Conservation (phyloP, 2,113 vertebrate species). For the Phylloscopus trochiloides region DNA sequence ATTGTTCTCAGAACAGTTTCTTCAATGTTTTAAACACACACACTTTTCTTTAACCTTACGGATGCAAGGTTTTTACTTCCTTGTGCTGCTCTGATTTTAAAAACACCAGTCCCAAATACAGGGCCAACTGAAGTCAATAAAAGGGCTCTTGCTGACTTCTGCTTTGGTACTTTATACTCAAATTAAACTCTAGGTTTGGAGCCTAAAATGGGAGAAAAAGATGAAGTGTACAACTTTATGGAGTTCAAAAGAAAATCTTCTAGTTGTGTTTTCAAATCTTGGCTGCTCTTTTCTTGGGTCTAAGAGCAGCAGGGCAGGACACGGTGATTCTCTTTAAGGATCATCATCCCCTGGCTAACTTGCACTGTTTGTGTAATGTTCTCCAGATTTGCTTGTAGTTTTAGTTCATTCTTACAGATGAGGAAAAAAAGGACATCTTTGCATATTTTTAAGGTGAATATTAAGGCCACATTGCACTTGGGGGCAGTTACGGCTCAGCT, state of each 20-base stretch:
- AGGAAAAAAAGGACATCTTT: neutral
- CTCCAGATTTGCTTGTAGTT: neutral
- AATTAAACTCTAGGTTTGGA: neutral
- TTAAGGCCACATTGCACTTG: neutral
- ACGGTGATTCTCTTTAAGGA: neutral
- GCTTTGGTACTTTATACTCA: conserved; percentile 1
- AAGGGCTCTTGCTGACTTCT: conserved; percentile 13
- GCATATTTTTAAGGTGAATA: neutral
- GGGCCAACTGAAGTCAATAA: conserved; percentile 6
- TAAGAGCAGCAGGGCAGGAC: neutral
- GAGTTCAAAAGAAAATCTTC: neutral
- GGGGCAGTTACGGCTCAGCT: neutral
- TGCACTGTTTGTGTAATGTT: neutral
- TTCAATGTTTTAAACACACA: conserved; percentile 50
- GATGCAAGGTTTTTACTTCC: neutral
- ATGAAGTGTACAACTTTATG: neutral
- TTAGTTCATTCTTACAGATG: neutral
- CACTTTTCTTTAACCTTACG: conserved; percentile 52
- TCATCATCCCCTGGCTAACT: neutral
- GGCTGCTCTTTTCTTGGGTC: neutral
- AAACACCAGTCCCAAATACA: neutral
- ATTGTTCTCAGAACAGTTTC: conserved; percentile 64
- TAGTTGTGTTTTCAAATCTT: neutral
- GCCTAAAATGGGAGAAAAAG: neutral
- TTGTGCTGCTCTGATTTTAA: conserved; percentile 6